Evolutionary conservation across 1,140 invertebrate species (phyloP).

Genomic region (Notospermus geniculatus): DNA sequence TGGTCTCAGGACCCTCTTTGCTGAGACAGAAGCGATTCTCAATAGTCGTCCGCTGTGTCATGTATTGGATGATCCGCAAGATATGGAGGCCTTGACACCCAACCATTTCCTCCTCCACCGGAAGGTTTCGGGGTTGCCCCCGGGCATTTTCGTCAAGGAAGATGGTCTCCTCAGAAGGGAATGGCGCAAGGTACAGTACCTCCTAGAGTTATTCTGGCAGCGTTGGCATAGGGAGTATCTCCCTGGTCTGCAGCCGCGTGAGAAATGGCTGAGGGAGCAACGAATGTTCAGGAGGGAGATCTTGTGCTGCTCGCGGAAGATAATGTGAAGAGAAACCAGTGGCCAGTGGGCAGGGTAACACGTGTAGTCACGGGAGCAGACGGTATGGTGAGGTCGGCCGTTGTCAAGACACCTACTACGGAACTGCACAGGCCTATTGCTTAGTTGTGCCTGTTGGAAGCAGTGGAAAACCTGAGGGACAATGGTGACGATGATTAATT

Average conservation of each 20-base stretch:
- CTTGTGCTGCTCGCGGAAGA: conserved; percentile 3
- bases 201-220: conserved; percentile 1
- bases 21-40: neutral
- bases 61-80: neutral
- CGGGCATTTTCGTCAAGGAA: neutral
- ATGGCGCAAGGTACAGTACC: conserved; percentile 5
- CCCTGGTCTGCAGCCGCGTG: neutral
- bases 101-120: neutral
- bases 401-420: conserved; percentile 4
- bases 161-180: neutral
- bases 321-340: neutral
- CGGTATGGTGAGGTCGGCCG: neutral
- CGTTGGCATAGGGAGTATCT: neutral
- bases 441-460: no score
- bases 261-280: neutral
- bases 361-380: neutral
- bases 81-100: neutral
- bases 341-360: neutral
- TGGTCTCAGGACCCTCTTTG: neutral
- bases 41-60: neutral
- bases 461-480: no score
- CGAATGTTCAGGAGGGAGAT: neutral
- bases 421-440: no score
- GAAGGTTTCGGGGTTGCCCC: neutral
- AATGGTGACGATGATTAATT: no score